Base-by-base conservation (phyloP, 2,888 invertebrate species). In the Hydroisotoma schaefferi region DNA sequence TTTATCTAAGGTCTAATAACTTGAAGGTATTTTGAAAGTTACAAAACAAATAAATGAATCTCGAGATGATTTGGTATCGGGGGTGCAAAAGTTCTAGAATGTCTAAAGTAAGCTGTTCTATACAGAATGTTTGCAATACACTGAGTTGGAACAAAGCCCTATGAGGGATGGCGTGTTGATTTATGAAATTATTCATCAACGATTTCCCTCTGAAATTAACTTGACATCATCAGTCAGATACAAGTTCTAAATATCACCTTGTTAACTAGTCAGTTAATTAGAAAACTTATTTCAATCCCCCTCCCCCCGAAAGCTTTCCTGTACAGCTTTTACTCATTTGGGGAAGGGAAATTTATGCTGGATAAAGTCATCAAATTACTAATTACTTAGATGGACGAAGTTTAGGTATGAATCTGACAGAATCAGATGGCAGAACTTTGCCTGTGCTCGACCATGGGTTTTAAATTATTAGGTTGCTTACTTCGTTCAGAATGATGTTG, bases 121-220 rank as follows among this genome's bases (percentile, higher is more conserved):
- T 15, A 33, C 33, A 15, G 20, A 40, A 15, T 40, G 15, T 15
- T 20, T 40, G 8, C 40, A 18, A 4, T 10, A 5, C 40, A 5
- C 5, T 6, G 46, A 25, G 46, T 8, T 33, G 33, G 15, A 33
- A 33, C 8, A 10, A 33, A 33, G 33, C 8, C 8, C 8, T 10
- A 8, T 33, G 15, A 33, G 8, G 8, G 8, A 15, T 15, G 15
- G 8, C 8, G 3, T 49, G 49, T 49, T 49, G 49, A 49, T 49
- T 49, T 28, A 49, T 27, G 12, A 4, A 49, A 28, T 49, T 49
- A 49, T n/a, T 49, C 49, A 49, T 49, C 28, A 49, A 49, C 26
- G 28, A 49, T 49, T 49, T 26, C 10, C 43, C 18, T 6, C 8
- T 18, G 5, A 15, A 8, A 15, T 22, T 46, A 18, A 5, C 5